phyloP scores from a whole-genome alignment of 1,140 invertebrate genomes.

The Drosophila bipectinata region DNA sequence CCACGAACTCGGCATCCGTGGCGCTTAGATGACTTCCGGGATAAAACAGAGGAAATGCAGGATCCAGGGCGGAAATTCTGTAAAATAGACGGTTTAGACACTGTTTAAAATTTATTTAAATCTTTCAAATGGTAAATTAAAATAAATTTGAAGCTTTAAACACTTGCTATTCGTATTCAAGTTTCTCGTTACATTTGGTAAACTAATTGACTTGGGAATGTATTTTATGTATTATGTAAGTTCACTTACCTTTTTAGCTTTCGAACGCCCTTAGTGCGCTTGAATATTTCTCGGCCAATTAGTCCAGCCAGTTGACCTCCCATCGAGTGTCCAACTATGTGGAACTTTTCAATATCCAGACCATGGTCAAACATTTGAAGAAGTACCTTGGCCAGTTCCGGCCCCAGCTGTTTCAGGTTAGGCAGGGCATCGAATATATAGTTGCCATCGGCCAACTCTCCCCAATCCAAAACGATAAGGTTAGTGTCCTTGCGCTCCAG shows the following conservation, averaged over 20 bases:
- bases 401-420: conserved; percentile 84
- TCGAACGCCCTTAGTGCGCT: conserved; percentile 55
- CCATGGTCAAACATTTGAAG: conserved; percentile 79
- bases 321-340: conserved; percentile 90
- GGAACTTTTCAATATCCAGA: conserved; percentile 84
- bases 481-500: conserved; percentile 81
- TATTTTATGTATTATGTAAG: neutral
- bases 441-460: conserved; percentile 85
- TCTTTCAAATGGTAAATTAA: neutral
- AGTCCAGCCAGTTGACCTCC: conserved; percentile 90
- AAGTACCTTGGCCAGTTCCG: conserved; percentile 72
- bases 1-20: conserved; percentile 88
- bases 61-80: conserved; percentile 85
- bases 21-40: conserved; percentile 86
- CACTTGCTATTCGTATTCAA: neutral
- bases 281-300: conserved; percentile 85
- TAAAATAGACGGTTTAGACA: too few species aligned
- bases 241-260: conserved; percentile 74
- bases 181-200: neutral
- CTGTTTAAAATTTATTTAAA: too few species aligned
- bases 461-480: conserved; percentile 86
- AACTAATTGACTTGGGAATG: neutral
- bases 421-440: conserved; percentile 85
- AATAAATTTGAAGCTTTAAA: too few species aligned
- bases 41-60: conserved; percentile 87